Percentiles rank a stretch among this genome's conserved stretches.
Conservation (phyloP, 2,888 invertebrate genomes). For the Drosophila subquinaria region DNA sequence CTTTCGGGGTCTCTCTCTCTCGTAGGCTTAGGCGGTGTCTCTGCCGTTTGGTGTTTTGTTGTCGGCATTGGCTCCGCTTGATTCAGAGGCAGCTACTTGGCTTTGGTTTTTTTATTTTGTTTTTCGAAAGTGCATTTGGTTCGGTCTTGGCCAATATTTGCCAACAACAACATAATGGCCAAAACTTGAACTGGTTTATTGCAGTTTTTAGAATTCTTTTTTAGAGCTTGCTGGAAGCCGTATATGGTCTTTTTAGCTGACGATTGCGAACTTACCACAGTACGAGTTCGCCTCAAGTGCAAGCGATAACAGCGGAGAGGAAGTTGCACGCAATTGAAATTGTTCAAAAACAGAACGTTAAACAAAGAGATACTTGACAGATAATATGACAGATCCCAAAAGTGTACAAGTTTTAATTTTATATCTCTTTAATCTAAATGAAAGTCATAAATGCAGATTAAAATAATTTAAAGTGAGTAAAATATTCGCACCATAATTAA, state of each 20-base stretch:
- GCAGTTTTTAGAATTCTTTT: constrained; percentile 66
- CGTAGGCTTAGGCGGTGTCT: constrained; percentile 38
- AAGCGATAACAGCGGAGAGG: constrained; percentile 31
- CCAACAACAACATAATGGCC: constrained; percentile 54
- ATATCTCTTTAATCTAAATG: background rate
- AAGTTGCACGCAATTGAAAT: constrained; percentile 22
- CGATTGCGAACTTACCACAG: constrained; percentile 29
- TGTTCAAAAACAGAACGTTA: background rate
- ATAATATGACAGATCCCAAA: background rate
- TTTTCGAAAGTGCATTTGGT: constrained; percentile 73
- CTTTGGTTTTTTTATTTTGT: constrained; percentile 30
- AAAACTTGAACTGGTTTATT: constrained; percentile 75
- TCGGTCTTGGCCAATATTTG: constrained; percentile 78
- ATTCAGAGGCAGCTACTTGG: constrained; percentile 47
- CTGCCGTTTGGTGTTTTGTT: constrained; percentile 37
- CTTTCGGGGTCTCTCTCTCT: constrained; percentile 27
- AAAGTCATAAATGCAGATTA: background rate
- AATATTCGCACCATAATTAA: too few relatives aligned
- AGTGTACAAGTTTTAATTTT: background rate
- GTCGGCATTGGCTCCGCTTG: constrained; percentile 69
- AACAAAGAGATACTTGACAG: background rate
- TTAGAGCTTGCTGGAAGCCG: constrained; percentile 45
- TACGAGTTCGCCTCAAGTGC: constrained; percentile 48
- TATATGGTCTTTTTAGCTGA: constrained; percentile 39
- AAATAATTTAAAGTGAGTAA: too few relatives aligned